These are phyloP conservation scores for Galaxea fascicularis DNA, from an alignment of 92 coral and sea anemone species.

Conservation along the genomic window DNA sequence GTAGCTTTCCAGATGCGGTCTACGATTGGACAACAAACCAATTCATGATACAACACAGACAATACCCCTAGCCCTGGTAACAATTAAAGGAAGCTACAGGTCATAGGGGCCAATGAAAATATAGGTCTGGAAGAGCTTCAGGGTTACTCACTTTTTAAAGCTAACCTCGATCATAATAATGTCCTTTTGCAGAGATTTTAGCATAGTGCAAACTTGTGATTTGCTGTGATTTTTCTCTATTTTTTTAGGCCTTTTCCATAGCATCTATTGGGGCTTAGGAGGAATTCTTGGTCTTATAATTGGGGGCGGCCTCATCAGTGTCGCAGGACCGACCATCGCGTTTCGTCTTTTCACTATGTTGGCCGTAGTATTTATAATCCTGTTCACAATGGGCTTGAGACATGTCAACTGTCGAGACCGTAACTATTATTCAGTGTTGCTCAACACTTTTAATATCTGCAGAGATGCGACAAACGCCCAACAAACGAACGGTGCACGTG, in stretches of 20 bases:
- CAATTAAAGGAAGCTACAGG: no score
- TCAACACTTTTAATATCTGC: conserved; percentile 45
- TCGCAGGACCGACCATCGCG: conserved; percentile 76
- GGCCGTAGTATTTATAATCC: conserved; percentile 59
- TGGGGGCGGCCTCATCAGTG: conserved; percentile 67
- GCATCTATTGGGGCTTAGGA: conserved; percentile 86
- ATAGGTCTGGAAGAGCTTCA: no score
- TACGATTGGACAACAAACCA: no score
- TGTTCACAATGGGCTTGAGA: conserved; percentile 79
- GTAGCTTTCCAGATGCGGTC: no score
- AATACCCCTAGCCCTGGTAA: no score
- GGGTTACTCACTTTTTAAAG: no score
- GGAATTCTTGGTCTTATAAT: conserved; percentile 70
- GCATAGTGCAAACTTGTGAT: not conserved
- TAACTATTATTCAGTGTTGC: conserved; percentile 71
- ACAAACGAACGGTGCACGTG: not conserved
- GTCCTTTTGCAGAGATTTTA: not conserved
- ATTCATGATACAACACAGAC: no score
- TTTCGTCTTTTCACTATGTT: conserved; percentile 83
- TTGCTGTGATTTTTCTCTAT: not conserved
- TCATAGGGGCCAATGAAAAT: no score
- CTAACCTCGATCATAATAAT: not conserved
- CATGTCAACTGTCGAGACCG: conserved; percentile 65
- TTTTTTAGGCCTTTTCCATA: conserved; percentile 75
- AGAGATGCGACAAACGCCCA: conserved; percentile 21